Conservation (phyloP, 2,113 vertebrate species). For the Dicerorhinus sumatrensis region DNA sequence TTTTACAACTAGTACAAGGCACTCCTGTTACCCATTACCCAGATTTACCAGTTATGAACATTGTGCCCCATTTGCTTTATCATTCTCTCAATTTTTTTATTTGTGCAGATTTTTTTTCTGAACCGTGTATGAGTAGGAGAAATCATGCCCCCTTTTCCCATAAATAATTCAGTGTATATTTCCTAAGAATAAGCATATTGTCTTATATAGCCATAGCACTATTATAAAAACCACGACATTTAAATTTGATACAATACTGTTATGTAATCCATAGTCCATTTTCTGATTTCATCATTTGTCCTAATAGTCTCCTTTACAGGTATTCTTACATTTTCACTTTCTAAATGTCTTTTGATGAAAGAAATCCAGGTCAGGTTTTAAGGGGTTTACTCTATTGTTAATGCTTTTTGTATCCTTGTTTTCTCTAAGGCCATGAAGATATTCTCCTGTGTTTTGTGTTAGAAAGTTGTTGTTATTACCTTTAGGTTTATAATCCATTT, state of each 20-base stretch:
- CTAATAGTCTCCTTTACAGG: background rate
- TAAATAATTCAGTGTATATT: background rate
- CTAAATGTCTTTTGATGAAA: background rate
- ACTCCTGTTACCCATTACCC: background rate
- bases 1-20: background rate
- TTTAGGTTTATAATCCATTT: background rate
- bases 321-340: background rate
- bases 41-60: background rate
- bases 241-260: constrained; percentile 4
- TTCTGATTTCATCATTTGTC: background rate
- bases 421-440: background rate
- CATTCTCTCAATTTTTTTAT: background rate
- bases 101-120: background rate
- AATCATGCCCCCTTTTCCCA: background rate
- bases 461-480: background rate
- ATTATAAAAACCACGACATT: background rate
- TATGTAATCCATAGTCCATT: background rate
- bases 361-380: background rate
- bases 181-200: background rate
- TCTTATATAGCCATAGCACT: background rate
- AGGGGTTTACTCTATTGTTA: background rate
- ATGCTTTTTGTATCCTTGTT: background rate
- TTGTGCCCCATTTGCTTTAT: constrained; percentile 1
- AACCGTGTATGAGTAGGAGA: background rate
- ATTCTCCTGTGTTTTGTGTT: background rate